A percentile compares a stretch with the other conserved stretches of the same genome.
phyloP scores from a whole-genome alignment of 2,797 vertebrate species.

The Chrysocyon brachyurus region DNA sequence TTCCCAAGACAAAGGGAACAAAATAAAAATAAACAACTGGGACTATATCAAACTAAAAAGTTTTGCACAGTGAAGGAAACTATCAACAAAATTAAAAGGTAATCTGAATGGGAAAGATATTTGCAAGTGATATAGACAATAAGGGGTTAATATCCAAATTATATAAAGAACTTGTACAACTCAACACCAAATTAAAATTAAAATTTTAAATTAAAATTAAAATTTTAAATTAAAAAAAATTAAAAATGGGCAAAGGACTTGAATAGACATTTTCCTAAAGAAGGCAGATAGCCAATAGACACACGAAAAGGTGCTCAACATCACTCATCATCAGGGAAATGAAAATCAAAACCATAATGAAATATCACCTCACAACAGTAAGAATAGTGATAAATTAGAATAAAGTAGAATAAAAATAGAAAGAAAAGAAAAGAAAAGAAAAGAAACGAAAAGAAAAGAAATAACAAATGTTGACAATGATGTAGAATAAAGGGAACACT shows the following conservation, averaged over 20 bases:
- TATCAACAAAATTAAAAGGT: not conserved
- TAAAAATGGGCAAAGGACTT: not conserved
- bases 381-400: not conserved
- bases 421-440: not conserved
- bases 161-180: not conserved
- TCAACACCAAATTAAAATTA: not conserved
- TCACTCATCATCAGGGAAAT: not conserved
- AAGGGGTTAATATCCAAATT: not conserved
- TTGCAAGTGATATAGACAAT: not conserved
- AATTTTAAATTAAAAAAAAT: no score
- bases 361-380: not conserved
- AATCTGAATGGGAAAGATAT: not conserved
- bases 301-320: not conserved
- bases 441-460: not conserved
- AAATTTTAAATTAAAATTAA: no score
- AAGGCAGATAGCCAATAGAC: not conserved
- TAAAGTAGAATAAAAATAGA: no score
- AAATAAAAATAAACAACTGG: not conserved
- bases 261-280: not conserved
- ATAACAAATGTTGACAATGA: not conserved
- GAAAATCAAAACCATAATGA: not conserved
- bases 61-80: not conserved
- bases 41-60: not conserved
- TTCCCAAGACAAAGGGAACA: not conserved
- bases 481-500: not conserved